Conservation (phyloP, 2,797 vertebrate genomes). For the Chelon auratus region DNA sequence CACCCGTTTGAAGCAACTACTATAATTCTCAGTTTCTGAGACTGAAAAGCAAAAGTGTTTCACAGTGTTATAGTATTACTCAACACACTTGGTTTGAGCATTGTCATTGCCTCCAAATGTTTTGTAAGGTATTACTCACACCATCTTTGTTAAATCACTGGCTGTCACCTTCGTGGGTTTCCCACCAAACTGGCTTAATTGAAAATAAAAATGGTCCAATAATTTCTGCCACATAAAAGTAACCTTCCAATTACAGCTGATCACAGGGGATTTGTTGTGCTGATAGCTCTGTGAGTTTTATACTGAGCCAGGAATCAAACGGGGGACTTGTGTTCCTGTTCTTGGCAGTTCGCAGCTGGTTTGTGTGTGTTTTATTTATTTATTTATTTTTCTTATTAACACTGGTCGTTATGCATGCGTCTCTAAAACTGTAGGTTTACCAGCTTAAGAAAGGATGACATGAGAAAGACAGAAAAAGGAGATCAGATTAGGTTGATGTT, state of each 20-base stretch:
- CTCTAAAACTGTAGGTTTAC: background rate
- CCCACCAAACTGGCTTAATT: background rate
- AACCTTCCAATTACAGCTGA: background rate
- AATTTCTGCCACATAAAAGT: background rate
- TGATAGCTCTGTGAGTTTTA: background rate
- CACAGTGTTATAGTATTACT: background rate
- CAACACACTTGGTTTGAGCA: background rate
- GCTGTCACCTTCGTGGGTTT: background rate
- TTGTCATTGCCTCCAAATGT: background rate
- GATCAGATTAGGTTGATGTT: slow-evolving; percentile 21
- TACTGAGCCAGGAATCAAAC: background rate
- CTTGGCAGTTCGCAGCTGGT: background rate
- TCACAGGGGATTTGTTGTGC: background rate
- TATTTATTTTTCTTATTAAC: background rate
- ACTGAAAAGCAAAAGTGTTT: background rate
- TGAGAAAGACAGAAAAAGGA: slow-evolving; percentile 9
- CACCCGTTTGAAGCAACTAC: background rate
- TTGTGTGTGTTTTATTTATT: background rate
- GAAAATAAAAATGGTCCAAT: background rate
- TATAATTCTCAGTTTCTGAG: background rate
- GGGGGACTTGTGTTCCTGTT: background rate
- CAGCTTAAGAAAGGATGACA: background rate
- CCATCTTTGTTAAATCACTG: background rate
- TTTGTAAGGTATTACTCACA: background rate
- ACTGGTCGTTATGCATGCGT: background rate